These are phyloP conservation scores for Rhinoraja longicauda DNA, from an alignment of 2,797 vertebrate species.

Conservation along the genomic window DNA sequence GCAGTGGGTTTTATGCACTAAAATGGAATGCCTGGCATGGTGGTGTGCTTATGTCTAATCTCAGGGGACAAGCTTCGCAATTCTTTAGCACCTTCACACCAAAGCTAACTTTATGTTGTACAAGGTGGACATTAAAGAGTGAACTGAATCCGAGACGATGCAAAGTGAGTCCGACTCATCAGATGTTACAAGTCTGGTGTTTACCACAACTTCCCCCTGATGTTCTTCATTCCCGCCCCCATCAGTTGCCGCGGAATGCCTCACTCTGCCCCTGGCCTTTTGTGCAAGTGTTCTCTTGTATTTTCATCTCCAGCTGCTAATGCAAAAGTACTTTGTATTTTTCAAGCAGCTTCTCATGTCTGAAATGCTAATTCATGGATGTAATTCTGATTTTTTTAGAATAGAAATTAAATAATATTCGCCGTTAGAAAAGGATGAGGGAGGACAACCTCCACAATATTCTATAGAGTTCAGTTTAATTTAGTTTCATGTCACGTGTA, in stretches of 20 bases:
- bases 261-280: not conserved
- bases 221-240: not conserved
- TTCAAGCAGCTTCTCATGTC: not conserved
- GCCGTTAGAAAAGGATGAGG: too few relatives aligned
- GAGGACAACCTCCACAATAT: not conserved
- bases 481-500: too few relatives aligned
- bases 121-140: too few relatives aligned
- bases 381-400: conserved; percentile 3
- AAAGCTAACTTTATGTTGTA: not conserved
- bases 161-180: not conserved
- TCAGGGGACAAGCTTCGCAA: not conserved
- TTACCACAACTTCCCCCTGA: not conserved
- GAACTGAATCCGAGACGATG: not conserved
- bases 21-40: not conserved
- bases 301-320: not conserved
- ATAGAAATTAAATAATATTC: not conserved
- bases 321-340: not conserved
- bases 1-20: not conserved
- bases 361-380: not conserved
- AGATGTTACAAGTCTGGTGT: not conserved
- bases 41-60: not conserved
- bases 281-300: not conserved
- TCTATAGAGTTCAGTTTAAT: not conserved
- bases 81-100: not conserved
- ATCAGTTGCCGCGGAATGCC: not conserved